Percentiles rank a stretch among this genome's conserved stretches.
phyloP scores from a whole-genome alignment of 1,140 invertebrate species.

The Solen grandis region DNA sequence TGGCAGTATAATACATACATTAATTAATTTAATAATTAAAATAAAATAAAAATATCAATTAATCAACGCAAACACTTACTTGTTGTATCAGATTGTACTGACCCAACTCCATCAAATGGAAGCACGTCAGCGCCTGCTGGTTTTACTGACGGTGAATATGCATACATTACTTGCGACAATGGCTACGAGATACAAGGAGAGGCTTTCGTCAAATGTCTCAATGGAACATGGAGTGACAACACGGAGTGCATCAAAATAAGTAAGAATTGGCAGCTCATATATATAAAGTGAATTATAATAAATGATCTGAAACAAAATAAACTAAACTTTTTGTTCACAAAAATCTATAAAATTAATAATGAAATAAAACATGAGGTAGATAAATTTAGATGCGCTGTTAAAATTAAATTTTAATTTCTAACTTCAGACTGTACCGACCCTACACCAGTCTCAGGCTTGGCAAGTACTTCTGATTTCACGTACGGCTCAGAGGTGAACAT shows the following conservation, averaged over 20 bases:
- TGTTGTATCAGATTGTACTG: slow-evolving; percentile 8
- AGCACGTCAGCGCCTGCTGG: not conserved
- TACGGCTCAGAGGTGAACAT: not conserved
- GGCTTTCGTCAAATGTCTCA: not conserved
- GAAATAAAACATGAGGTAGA: too few relatives aligned
- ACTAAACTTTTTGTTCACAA: too few relatives aligned
- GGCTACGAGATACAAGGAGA: slow-evolving; percentile 6
- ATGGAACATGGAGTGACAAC: slow-evolving; percentile 10
- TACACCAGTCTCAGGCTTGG: slow-evolving; percentile 1
- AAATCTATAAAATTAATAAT: too few relatives aligned
- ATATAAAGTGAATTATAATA: too few relatives aligned
- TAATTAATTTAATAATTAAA: too few relatives aligned
- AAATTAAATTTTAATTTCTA: too few relatives aligned
- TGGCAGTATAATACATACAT: too few relatives aligned
- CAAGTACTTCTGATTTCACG: not conserved
- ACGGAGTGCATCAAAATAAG: not conserved
- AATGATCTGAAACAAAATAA: too few relatives aligned
- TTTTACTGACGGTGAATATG: slow-evolving; percentile 3
- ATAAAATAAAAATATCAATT: too few relatives aligned
- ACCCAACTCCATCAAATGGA: slow-evolving; percentile 21
- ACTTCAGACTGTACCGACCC: slow-evolving; percentile 21
- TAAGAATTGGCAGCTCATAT: not conserved
- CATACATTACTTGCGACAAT: slow-evolving; percentile 8
- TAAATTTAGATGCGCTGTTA: too few relatives aligned
- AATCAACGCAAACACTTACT: too few relatives aligned